phyloP scores from a whole-genome alignment of 2,888 invertebrate genomes.

The Stramonita haemastoma region DNA sequence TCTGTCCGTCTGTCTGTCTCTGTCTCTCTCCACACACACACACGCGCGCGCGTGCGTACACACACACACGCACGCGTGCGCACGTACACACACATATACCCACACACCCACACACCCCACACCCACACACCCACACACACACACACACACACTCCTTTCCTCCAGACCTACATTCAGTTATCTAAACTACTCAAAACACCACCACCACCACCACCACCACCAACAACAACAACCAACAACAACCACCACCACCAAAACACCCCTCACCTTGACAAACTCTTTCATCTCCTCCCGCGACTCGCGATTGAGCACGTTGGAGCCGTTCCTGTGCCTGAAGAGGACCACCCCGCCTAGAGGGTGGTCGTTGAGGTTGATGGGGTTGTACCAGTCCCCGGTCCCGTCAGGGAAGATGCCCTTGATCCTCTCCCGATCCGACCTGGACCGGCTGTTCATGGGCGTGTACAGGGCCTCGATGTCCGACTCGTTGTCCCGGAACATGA shows the following conservation, averaged over 20 bases:
- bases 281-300: conserved; percentile 35
- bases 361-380: conserved; percentile 42
- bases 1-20: no score
- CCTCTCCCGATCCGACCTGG: conserved; percentile 50
- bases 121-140: no score
- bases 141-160: no score
- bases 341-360: conserved; percentile 19
- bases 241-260: background rate
- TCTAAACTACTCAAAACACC: background rate
- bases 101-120: no score
- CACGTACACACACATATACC: no score
- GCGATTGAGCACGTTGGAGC: conserved; percentile 28
- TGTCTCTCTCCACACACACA: no score
- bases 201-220: background rate
- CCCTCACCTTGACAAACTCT: conserved; percentile 10
- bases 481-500: conserved; percentile 51
- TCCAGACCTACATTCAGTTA: no score
- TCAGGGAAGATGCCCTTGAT: conserved; percentile 47
- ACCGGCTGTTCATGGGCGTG: conserved; percentile 53
- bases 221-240: background rate
- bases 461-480: conserved; percentile 52
- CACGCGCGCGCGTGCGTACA: no score
- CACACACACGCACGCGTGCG: no score
- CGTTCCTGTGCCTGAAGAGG: conserved; percentile 33
- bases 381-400: conserved; percentile 43